Conservation (phyloP, 2,113 vertebrate genomes). For the Campylomormyrus numenius region DNA sequence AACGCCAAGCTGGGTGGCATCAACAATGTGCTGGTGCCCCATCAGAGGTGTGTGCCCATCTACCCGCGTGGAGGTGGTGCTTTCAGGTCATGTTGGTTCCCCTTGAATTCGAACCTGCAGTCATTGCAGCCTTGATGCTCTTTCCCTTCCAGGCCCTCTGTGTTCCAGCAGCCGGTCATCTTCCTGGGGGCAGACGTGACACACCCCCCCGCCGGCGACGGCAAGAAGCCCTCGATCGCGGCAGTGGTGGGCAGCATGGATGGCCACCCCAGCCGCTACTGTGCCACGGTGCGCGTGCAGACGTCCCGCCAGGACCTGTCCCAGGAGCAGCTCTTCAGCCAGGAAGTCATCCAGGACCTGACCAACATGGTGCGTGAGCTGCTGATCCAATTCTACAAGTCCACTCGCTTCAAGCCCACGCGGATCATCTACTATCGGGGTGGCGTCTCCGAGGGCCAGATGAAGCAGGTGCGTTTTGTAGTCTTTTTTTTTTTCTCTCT, state of each 20-base stretch:
- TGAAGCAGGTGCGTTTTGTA: conserved; percentile 79
- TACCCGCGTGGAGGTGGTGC: neutral
- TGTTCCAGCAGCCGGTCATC: conserved; percentile 98
- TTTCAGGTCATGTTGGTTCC: neutral
- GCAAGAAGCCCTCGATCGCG: conserved; percentile 95
- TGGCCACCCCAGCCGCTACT: conserved; percentile 94
- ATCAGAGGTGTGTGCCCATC: conserved; percentile 75
- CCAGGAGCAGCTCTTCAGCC: conserved; percentile 92
- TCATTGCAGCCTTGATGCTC: neutral
- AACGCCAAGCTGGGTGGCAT: conserved; percentile 97
- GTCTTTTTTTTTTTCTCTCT: neutral
- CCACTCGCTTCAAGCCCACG: conserved; percentile 94
- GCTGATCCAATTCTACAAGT: conserved; percentile 97
- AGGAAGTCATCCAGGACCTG: conserved; percentile 95
- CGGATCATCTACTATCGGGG: conserved; percentile 98
- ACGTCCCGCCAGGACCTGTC: conserved; percentile 91
- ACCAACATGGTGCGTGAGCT: conserved; percentile 96
- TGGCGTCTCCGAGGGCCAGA: conserved; percentile 94
- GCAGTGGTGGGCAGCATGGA: conserved; percentile 98
- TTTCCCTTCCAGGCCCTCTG: conserved; percentile 71
- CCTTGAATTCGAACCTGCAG: neutral
- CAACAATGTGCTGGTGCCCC: conserved; percentile 96
- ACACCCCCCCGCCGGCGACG: conserved; percentile 89
- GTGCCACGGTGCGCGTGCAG: conserved; percentile 91
- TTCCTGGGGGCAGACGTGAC: conserved; percentile 95